phyloP scores from a whole-genome alignment of 2,888 invertebrate species.

The Eupithecia subfuscata region DNA sequence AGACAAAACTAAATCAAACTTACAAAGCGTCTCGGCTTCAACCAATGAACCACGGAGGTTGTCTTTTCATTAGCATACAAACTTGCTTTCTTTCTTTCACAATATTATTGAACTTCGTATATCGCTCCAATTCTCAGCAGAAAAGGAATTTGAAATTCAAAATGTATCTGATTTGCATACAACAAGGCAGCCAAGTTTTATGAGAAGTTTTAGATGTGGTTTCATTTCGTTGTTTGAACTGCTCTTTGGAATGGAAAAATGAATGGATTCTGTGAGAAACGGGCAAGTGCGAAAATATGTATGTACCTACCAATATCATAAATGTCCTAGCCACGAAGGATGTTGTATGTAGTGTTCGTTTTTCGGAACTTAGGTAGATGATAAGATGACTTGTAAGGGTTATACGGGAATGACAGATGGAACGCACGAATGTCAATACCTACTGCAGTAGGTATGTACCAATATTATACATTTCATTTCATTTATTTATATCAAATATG shows the following conservation, averaged over 20 bases:
- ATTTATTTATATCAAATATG: too few species aligned
- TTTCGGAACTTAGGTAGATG: too few species aligned
- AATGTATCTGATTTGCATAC: conserved; percentile 35
- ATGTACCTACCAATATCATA: not conserved
- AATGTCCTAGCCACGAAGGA: too few species aligned
- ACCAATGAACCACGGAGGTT: not conserved
- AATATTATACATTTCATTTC: too few species aligned
- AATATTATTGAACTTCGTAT: conserved; percentile 23
- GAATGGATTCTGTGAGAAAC: conserved; percentile 15
- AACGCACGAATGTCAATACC: too few species aligned
- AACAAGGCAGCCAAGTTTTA: conserved; percentile 31
- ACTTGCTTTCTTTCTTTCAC: conserved; percentile 7
- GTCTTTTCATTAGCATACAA: conserved; percentile 1
- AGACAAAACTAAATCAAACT: not conserved
- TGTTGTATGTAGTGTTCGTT: too few species aligned
- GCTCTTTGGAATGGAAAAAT: conserved; percentile 24
- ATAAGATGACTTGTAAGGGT: too few species aligned
- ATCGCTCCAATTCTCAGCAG: conserved; percentile 22
- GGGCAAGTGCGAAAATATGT: not conserved
- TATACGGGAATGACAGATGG: too few species aligned
- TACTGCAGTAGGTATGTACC: too few species aligned
- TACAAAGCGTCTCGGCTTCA: not conserved
- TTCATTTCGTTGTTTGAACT: conserved; percentile 33
- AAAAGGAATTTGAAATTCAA: conserved; percentile 37
- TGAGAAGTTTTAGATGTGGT: conserved; percentile 30